Evolutionary conservation across 2,888 invertebrate species (phyloP), one percentile per base, ranked within the genome.

Genomic region (Ennomos fuscantarius): DNA sequence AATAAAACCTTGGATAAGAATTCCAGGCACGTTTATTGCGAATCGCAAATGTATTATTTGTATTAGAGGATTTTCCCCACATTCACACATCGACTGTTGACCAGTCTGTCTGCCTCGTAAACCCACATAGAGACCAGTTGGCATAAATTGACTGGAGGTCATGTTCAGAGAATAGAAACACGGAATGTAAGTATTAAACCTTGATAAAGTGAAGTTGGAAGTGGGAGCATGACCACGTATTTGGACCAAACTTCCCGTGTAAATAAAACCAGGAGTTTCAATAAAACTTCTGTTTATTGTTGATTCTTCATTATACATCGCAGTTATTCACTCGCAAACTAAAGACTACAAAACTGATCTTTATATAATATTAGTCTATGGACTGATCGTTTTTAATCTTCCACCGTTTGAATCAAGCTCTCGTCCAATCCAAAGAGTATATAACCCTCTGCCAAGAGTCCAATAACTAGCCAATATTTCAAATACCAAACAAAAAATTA

Each of bases 81-180:
- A n/a, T 52, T 44, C 39, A 52, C 57, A 57, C 57, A 34, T 47
- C 35, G 13, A 33, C n/a, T 40, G 40, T 31, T 45, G 48, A 48
- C 53, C 44, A 55, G 55, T 37, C 36, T 41, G 47, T 46, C 45
- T 45, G 8, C 41, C 35, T 55, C 55, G 39, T 60, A 60, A 60
- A 60, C 60, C 60, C 47, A 60, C 55, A 55, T 60, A 24, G 42
- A 45, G 55, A 43, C 47, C 55, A 51, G 55, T 35, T 50, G 60
- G 37, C 60, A 60, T 40, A 55, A 47, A 60, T 60, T 32, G 55
- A 51, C 51, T 48, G 42, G 55, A 47, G 60, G 60, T 60, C 54
- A 47, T 40, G 24, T 48, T 47, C n/a, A 36, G 57, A 36, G 57
- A 57, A 58, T 58, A 58, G 48, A 58, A 52, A 57, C 48, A 57